These are phyloP conservation scores for Clinocottus analis DNA, from an alignment of 2,113 vertebrate genomes.

Conservation along the genomic window DNA sequence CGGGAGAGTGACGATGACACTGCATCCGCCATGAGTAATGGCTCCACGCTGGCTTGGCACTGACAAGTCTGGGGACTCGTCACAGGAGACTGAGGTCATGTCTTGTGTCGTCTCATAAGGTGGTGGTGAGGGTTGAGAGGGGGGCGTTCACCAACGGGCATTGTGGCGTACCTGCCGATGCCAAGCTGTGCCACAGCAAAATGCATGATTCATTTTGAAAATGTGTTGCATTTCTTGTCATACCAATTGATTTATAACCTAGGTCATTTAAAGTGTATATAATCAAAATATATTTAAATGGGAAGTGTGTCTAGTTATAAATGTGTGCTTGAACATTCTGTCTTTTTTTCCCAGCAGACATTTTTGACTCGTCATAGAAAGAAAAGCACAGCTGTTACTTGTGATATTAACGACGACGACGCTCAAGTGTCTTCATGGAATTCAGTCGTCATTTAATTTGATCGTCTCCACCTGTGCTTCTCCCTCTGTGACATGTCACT, in stretches of 20 bases:
- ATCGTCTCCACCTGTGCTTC: slow-evolving; percentile 9
- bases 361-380: background rate
- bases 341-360: background rate
- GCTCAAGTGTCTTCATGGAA: background rate
- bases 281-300: background rate
- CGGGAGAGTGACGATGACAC: slow-evolving; percentile 45
- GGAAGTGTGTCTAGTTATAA: no score
- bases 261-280: background rate
- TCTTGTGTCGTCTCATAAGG: slow-evolving; percentile 9
- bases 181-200: background rate
- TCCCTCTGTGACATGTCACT: background rate
- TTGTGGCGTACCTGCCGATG: slow-evolving; percentile 7
- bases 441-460: background rate
- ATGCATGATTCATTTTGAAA: background rate
- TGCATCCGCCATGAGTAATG: slow-evolving; percentile 60
- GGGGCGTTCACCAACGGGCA: background rate
- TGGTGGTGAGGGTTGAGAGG: no score
- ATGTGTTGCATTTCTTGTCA: background rate
- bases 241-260: background rate
- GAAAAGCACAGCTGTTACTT: background rate
- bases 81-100: slow-evolving; percentile 40
- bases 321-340: background rate
- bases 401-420: background rate
- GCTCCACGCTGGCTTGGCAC: slow-evolving; percentile 10
- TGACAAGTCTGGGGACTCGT: slow-evolving; percentile 22